Percentiles rank a stretch among this genome's conserved stretches.
Evolutionary conservation across 64 coral and sea anemone species (phyloP).

Genomic region (Acropora tenuis): DNA sequence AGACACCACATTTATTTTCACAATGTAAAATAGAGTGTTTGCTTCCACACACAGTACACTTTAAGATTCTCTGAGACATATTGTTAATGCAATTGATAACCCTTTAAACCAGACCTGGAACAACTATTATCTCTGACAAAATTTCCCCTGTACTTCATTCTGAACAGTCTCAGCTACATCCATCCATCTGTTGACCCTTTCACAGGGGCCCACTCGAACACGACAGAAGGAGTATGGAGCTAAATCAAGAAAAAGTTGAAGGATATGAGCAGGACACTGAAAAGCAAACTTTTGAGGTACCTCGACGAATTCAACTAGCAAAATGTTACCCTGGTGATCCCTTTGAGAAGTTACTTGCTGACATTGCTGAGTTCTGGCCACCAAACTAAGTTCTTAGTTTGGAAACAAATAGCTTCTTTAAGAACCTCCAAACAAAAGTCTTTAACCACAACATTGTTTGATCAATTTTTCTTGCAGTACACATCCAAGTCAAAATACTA

Average conservation of each 20-base stretch:
- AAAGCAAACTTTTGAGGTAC: constrained; percentile 23
- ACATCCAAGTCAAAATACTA: constrained; percentile 24
- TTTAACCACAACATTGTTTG: constrained; percentile 5
- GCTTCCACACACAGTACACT: no score
- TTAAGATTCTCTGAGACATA: no score
- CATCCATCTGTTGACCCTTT: constrained; percentile 36
- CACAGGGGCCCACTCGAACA: constrained; percentile 26
- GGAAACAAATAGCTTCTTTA: no score
- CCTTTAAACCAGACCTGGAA: constrained; percentile 27
- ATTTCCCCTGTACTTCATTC: constrained; percentile 10
- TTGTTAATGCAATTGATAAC: no score
- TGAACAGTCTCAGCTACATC: constrained; percentile 33
- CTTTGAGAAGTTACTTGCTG: no score
- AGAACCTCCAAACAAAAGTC: constrained; percentile 10
- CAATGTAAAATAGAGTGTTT: no score
- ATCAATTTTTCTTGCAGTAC: background rate
- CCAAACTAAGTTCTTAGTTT: constrained; percentile 51
- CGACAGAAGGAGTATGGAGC: background rate
- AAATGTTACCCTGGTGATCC: no score
- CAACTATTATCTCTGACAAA: no score
- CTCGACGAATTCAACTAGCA: constrained; percentile 38
- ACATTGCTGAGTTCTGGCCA: background rate
- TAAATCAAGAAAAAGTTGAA: background rate
- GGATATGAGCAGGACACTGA: background rate
- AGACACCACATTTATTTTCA: no score